Evolutionary conservation across 1,140 invertebrate genomes (phyloP).

Genomic region (Pogonus chalceus): DNA sequence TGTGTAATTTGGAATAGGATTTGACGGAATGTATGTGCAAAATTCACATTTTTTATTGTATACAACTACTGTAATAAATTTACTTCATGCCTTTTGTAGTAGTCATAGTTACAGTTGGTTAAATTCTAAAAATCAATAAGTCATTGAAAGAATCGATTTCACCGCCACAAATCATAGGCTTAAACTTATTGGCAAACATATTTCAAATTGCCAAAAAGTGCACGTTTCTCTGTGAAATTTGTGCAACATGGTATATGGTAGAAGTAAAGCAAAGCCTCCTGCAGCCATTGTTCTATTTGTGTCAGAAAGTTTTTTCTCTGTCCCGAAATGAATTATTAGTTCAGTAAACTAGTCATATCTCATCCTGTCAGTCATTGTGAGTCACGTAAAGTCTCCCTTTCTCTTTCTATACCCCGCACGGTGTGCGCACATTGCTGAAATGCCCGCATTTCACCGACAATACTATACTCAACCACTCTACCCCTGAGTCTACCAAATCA

Average conservation of each 20-base stretch:
- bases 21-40: no score
- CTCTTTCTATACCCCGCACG: background rate
- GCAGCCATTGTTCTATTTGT: constrained; percentile 32
- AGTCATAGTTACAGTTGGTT: no score
- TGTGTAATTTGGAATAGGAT: no score
- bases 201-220: no score
- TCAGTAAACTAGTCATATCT: constrained; percentile 35
- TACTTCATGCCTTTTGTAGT: no score
- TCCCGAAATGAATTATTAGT: constrained; percentile 35
- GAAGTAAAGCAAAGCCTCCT: background rate
- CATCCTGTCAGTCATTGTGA: constrained; percentile 35
- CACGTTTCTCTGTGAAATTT: background rate
- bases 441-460: background rate
- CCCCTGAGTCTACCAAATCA: no score
- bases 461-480: background rate
- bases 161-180: no score
- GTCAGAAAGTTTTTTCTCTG: constrained; percentile 28
- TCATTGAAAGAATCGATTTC: no score
- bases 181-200: no score
- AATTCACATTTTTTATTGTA: no score
- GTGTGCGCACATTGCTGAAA: background rate
- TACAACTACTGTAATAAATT: no score
- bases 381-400: constrained; percentile 21
- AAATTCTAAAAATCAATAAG: no score
- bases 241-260: background rate